These are phyloP conservation scores for Doris montereyensis DNA, from an alignment of 2,888 invertebrate species.

Conservation along the genomic window DNA sequence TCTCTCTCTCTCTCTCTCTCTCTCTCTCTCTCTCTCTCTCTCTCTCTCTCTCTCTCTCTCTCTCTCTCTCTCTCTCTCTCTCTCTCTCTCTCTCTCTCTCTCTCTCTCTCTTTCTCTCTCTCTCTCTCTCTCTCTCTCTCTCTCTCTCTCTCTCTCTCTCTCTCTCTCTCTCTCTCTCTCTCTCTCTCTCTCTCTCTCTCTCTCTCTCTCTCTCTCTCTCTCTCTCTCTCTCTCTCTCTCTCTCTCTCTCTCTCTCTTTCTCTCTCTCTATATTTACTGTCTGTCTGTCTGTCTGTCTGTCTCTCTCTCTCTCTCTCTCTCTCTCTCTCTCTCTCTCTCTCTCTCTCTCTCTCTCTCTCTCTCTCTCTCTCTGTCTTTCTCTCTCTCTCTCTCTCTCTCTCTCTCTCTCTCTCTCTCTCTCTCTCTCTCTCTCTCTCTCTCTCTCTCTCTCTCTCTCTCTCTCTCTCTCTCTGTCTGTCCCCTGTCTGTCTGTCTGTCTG, in stretches of 20 bases:
- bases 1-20: constrained; percentile 16
- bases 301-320: too few relatives aligned
- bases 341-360: too few relatives aligned
- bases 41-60: background rate
- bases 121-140: background rate
- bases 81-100: constrained; percentile 20
- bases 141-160: background rate
- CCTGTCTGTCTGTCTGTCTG: too few relatives aligned
- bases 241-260: constrained; percentile 8
- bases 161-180: background rate
- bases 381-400: too few relatives aligned
- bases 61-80: constrained; percentile 30
- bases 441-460: too few relatives aligned
- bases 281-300: background rate
- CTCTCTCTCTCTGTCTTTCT: too few relatives aligned
- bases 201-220: background rate
- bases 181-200: background rate
- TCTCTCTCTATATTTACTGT: constrained; percentile 3
- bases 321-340: too few relatives aligned
- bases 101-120: constrained; percentile 19
- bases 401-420: too few relatives aligned
- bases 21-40: constrained; percentile 10
- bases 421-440: too few relatives aligned
- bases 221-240: constrained; percentile 25
- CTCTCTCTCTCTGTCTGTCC: too few relatives aligned